Base-by-base conservation (phyloP, 2,113 vertebrate species). In the Tapirus terrestris region DNA sequence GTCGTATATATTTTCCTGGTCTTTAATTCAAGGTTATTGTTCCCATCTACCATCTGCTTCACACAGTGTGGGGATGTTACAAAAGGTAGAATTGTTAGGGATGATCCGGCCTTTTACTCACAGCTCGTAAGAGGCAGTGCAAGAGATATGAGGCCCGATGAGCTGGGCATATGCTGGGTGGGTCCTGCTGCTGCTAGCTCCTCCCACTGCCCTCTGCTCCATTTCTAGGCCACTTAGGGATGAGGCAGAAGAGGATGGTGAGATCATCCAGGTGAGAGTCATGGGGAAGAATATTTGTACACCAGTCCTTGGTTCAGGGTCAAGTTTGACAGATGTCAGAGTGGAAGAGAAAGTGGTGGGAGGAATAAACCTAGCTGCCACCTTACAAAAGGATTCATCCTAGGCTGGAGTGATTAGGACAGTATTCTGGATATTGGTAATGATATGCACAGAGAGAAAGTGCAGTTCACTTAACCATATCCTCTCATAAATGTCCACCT, bases 121-220 rank as follows among this genome's bases (percentile, higher is more conserved):
- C 45, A 5, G 13, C 13, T 90, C 27, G 20, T 18, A 63, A 65
- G 36, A 45, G 36, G 48, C 31, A 36, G 17, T 2, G 2, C 20
- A 23, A 94, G 58, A 63, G 43, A 23, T 31, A 25, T 67, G 45
- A 73, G 2, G 18, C 58, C 29, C 2, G 13, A 16, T 27, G 33
- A 56, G 16, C 8, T 39, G 51, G 58, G 53, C 3, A 0, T 5
- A 8, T 1, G 17, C 17, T 0, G 3, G 3, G 14, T 29, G 5
- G n/a, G 21, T 48, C 27, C 23, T 12, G 18, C 36, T 12, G 20
- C 17, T 31, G 21, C 16, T 16, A 33, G 27, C 18, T 18, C 72
- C n/a, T 53, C 61, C 77, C 45, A 2, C 31, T 63, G 39, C 63
- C 21, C 16, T 51, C 3, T 8, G 48, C 21, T 61, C 33, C 56